Conservation (phyloP, 2,888 invertebrate genomes). For the Philaethria dido region DNA sequence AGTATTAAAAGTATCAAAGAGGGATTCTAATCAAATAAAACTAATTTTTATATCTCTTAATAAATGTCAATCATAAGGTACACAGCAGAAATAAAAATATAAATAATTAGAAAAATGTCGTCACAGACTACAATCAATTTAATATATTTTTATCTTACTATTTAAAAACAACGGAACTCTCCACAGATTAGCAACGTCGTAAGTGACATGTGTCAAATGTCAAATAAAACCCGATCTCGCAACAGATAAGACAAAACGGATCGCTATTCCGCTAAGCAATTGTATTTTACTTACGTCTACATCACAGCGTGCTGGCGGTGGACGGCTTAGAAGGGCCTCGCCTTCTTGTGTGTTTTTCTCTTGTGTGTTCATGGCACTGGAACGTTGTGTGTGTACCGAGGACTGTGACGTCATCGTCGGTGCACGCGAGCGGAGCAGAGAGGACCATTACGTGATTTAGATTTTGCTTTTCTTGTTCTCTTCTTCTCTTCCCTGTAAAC, state of each 20-base stretch:
- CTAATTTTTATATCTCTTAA: neutral
- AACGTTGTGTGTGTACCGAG: constrained; percentile 56
- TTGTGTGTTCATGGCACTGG: constrained; percentile 50
- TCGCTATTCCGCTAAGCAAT: too few relatives aligned
- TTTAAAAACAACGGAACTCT: neutral
- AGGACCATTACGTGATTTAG: constrained; percentile 46
- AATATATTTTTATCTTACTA: too few relatives aligned
- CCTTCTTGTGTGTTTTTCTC: constrained; percentile 53
- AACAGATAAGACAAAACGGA: constrained; percentile 21
- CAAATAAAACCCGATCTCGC: constrained; percentile 10
- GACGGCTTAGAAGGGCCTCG: constrained; percentile 70
- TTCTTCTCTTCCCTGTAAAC: constrained; percentile 42
- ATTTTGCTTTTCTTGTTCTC: constrained; percentile 43
- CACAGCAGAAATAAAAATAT: neutral
- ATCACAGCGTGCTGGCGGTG: constrained; percentile 75
- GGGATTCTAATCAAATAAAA: too few relatives aligned
- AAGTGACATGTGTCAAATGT: constrained; percentile 1
- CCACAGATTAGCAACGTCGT: neutral
- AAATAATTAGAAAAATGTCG: too few relatives aligned
- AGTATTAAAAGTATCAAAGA: neutral
- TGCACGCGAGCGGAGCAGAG: constrained; percentile 69
- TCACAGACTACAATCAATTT: too few relatives aligned
- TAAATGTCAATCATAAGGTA: too few relatives aligned
- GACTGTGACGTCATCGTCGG: constrained; percentile 67
- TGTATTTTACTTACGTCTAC: constrained; percentile 58